Conservation (phyloP, 2,113 vertebrate species). For the Phaethornis superciliosus region DNA sequence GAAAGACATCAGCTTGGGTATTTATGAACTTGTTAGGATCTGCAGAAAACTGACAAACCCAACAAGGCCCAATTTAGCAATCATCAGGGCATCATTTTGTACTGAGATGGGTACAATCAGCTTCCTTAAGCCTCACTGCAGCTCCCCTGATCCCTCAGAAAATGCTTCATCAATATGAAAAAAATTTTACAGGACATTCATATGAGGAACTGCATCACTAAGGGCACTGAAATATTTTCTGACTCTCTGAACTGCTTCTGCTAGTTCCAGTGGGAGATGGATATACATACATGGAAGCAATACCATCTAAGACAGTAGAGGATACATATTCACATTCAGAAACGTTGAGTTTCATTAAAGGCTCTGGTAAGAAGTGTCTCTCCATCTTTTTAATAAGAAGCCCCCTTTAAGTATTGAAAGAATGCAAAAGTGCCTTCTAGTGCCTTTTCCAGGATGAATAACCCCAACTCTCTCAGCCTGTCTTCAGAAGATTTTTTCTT, state of each 20-base stretch:
- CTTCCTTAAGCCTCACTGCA: not conserved
- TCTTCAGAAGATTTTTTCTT: too few species aligned
- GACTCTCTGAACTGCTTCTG: not conserved
- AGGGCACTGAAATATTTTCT: not conserved
- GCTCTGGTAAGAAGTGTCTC: too few species aligned
- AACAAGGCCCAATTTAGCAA: not conserved
- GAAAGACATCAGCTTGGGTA: not conserved
- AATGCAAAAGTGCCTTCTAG: too few species aligned
- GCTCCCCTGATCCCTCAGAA: not conserved
- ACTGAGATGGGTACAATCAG: not conserved
- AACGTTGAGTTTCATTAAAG: not conserved
- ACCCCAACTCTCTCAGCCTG: too few species aligned
- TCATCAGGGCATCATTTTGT: not conserved
- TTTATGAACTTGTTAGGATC: not conserved
- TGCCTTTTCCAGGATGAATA: too few species aligned
- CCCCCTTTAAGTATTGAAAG: too few species aligned
- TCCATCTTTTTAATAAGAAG: too few species aligned
- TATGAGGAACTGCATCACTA: not conserved
- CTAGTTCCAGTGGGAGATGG: not conserved
- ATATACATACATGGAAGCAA: not conserved
- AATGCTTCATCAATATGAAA: not conserved
- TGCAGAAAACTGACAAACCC: not conserved
- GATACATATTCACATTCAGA: not conserved
- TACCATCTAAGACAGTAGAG: not conserved
- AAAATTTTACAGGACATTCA: not conserved